phyloP scores from a whole-genome alignment of 2,113 vertebrate species.

The Bungarus multicinctus region DNA sequence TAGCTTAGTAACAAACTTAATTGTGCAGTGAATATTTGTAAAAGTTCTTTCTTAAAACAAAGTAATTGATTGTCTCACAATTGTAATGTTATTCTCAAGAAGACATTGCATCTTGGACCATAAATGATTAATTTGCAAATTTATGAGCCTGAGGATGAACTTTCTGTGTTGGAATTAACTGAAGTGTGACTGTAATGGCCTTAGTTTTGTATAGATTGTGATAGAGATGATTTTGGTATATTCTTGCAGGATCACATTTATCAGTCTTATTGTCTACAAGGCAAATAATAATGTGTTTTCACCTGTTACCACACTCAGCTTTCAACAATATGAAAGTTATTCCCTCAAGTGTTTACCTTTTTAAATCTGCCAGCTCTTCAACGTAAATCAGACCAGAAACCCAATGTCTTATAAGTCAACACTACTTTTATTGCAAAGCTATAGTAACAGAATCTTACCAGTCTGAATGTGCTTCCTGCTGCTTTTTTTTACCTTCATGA shows the following conservation, averaged over 20 bases:
- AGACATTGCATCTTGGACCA: neutral
- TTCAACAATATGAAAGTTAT: neutral
- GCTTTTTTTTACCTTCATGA: neutral
- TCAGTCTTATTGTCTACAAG: neutral
- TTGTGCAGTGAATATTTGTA: slow-evolving; percentile 14
- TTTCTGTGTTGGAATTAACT: neutral
- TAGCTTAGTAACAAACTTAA: slow-evolving; percentile 51
- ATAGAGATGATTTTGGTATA: neutral
- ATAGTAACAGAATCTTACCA: neutral
- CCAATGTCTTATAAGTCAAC: neutral
- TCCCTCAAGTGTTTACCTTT: neutral
- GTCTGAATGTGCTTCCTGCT: neutral
- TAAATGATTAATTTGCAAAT: neutral
- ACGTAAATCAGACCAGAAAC: neutral
- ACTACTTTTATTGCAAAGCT: neutral
- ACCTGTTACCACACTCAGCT: neutral
- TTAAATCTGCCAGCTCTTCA: neutral
- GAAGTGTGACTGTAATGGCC: neutral
- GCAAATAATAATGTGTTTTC: neutral
- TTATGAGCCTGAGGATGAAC: neutral
- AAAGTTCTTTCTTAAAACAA: slow-evolving; percentile 42
- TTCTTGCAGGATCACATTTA: neutral
- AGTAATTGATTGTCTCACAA: slow-evolving; percentile 43
- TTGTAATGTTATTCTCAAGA: slow-evolving; percentile 48
- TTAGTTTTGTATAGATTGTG: neutral